Evolutionary conservation across 2,797 vertebrate species (phyloP), one percentile per base, ranked within the genome.

Genomic region (Phataginus tricuspis): DNA sequence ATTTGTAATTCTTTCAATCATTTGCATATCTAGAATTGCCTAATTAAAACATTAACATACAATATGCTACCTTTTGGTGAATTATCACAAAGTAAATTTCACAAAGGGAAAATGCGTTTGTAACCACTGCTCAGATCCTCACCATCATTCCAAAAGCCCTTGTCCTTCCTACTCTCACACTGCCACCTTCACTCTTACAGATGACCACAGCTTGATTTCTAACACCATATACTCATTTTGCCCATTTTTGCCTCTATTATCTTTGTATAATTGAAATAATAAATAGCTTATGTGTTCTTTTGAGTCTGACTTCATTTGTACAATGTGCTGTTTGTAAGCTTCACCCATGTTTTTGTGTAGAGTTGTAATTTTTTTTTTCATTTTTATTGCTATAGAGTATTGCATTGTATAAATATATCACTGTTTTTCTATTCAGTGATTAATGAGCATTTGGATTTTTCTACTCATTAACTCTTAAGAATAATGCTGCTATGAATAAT

Each of bases 21-120:
- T 82, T 82, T 92, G 12, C 66, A 45, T 78, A 71, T 59, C 61
- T 51, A 80, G 45, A 85, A 91, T 96, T 94, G 61, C 31, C 88
- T 91, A 16, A 69, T 57, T n/a, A 7, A 61, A 91, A 64, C 59
- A 71, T 10, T n/a, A 34, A 63, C 69, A 16, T 55, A 31, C 34
- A 86, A 13, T 68, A 21, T 90, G 18, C 7, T 68, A 66, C 74
- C 68, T 9, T 59, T 79, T 74, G 34, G 31, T 84, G 51, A 91
- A 61, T 79, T 61, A 80, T 88, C 72, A 68, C 72, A 53, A 80
- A 69, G 42, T 86, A 27, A 74, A 71, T 68, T 87, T 91, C 42
- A 69, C 85, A 61, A 37, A 92, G 59, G 49, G 34, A 63, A 74
- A n/a, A 19, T 85, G 27, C 27, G 14, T 74, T 39, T n/a, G 29